Conservation (phyloP, 2,888 invertebrate genomes). For the Andrena fulva region DNA sequence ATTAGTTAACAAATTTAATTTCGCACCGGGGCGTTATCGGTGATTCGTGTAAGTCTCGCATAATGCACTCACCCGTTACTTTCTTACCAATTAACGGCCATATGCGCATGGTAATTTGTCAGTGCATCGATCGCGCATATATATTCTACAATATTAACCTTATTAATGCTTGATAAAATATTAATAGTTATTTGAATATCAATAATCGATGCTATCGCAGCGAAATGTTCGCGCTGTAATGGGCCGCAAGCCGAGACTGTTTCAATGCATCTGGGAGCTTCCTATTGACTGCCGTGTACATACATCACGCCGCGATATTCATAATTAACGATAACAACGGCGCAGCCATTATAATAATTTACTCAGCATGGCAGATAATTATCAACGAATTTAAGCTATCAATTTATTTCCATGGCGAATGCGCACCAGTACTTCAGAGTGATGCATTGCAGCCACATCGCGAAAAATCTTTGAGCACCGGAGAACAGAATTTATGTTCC, state of each 20-base stretch:
- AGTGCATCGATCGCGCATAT: neutral
- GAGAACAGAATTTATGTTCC: neutral
- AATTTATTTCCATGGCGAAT: constrained; percentile 16
- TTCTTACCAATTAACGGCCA: neutral
- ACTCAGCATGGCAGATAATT: constrained; percentile 13
- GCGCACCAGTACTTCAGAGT: constrained; percentile 1
- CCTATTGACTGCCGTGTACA: neutral
- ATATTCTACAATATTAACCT: constrained; percentile 2
- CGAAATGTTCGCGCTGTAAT: neutral
- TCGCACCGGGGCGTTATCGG: neutral
- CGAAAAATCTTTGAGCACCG: neutral
- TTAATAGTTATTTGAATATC: constrained; percentile 12
- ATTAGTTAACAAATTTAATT: neutral
- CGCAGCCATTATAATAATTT: constrained; percentile 10
- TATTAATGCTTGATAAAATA: constrained; percentile 18
- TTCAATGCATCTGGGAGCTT: constrained; percentile 4
- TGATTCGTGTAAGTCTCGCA: no score
- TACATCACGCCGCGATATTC: constrained; percentile 11
- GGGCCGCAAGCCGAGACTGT: neutral
- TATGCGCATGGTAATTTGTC: neutral
- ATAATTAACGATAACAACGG: constrained; percentile 24
- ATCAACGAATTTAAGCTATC: constrained; percentile 25
- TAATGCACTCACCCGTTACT: neutral
- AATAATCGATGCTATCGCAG: constrained; percentile 21
- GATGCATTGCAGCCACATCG: neutral